phyloP scores from a whole-genome alignment of 2,113 vertebrate genomes.

The Mirza zaza region DNA sequence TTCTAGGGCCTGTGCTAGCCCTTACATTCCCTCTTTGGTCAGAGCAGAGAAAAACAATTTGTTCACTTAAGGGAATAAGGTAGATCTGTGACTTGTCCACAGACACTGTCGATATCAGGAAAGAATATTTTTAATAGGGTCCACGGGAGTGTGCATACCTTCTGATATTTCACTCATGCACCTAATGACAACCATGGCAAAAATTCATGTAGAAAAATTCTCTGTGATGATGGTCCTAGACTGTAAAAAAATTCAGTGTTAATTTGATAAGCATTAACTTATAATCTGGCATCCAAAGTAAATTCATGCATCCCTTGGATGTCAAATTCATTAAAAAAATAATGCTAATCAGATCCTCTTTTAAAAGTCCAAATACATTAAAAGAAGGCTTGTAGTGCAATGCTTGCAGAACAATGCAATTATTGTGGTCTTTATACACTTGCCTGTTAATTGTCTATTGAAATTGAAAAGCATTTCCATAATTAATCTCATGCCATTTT shows the following conservation, averaged over 20 bases:
- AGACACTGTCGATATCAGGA: neutral
- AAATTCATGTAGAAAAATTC: conserved; percentile 15
- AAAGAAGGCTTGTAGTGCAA: conserved; percentile 54
- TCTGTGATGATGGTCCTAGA: neutral
- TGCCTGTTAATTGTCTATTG: conserved; percentile 81
- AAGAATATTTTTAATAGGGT: neutral
- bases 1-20: neutral
- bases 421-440: conserved; percentile 76
- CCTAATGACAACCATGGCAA: neutral
- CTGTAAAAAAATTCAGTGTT: conserved; percentile 53
- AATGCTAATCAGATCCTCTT: conserved; percentile 54
- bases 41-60: neutral
- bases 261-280: conserved; percentile 59
- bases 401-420: conserved; percentile 68
- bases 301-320: conserved; percentile 53
- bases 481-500: conserved; percentile 82
- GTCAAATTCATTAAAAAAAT: conserved; percentile 65
- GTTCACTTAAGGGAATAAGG: neutral
- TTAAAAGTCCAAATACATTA: conserved; percentile 35
- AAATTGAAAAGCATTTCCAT: conserved; percentile 82
- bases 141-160: neutral
- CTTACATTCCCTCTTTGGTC: neutral
- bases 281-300: conserved; percentile 57
- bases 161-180: neutral
- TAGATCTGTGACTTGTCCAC: neutral